Conservation (phyloP, 2,888 invertebrate species). For the Pachymerium ferrugineum region DNA sequence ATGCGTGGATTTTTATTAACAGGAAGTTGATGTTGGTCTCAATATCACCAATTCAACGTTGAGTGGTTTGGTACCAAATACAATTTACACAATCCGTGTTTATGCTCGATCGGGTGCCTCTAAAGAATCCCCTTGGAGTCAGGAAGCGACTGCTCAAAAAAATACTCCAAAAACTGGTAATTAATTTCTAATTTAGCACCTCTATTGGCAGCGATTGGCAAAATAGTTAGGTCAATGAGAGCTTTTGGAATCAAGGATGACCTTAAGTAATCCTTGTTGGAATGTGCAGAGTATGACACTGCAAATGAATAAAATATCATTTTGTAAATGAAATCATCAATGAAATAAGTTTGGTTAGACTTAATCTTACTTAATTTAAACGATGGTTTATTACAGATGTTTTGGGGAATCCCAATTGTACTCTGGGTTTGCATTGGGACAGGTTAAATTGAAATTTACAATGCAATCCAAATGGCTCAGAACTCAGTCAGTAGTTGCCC, state of each 20-base stretch:
- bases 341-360: too few relatives aligned
- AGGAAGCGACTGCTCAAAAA: neutral
- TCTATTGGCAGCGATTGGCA: neutral
- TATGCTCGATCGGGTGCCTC: conserved; percentile 1
- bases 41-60: neutral
- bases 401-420: too few relatives aligned
- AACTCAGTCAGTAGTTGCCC: too few relatives aligned
- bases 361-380: too few relatives aligned
- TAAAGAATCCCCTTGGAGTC: neutral
- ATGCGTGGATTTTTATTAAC: neutral
- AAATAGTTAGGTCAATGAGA: neutral
- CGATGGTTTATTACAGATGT: too few relatives aligned
- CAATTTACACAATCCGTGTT: conserved; percentile 14
- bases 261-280: too few relatives aligned
- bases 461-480: too few relatives aligned
- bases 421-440: too few relatives aligned
- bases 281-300: too few relatives aligned
- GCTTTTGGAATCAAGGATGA: neutral
- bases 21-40: neutral
- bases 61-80: conserved; percentile 10
- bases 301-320: too few relatives aligned
- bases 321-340: too few relatives aligned
- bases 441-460: too few relatives aligned
- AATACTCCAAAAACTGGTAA: conserved; percentile 20
- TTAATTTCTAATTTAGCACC: neutral